Percentiles rank a stretch among this genome's conserved stretches.
Conservation (phyloP, 35 echinoderm and acorn worm species). For the Anneissia japonica region DNA sequence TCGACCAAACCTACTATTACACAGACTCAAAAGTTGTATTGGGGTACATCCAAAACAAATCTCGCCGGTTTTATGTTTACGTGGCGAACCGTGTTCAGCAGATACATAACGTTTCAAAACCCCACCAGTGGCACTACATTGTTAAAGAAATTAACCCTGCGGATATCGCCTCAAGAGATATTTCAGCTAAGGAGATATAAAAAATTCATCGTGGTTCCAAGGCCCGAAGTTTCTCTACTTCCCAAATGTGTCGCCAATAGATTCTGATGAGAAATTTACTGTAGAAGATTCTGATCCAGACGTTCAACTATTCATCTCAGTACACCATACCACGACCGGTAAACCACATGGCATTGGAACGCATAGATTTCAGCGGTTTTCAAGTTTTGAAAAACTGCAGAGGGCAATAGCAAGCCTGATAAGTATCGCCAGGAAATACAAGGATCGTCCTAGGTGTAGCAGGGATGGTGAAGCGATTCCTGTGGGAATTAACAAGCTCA, state of each 20-base stretch:
- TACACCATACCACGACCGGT: background rate
- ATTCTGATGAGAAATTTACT: too few relatives aligned
- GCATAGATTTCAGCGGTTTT: constrained; percentile 39
- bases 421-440: too few relatives aligned
- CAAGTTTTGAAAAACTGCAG: constrained; percentile 22
- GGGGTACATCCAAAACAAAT: constrained; percentile 50
- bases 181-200: constrained; percentile 31
- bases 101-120: constrained; percentile 9
- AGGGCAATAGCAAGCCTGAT: constrained; percentile 21
- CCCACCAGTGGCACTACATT: constrained; percentile 42
- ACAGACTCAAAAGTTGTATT: constrained; percentile 38
- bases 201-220: constrained; percentile 41
- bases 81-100: constrained; percentile 62
- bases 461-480: too few relatives aligned
- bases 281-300: constrained; percentile 18
- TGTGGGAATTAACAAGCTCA: too few relatives aligned
- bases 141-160: constrained; percentile 36
- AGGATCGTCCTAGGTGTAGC: too few relatives aligned
- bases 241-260: background rate
- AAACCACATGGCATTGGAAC: background rate
- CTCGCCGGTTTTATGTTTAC: constrained; percentile 40
- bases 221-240: constrained; percentile 60
- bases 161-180: constrained; percentile 48
- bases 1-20: background rate
- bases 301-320: background rate